Base-by-base conservation (phyloP, 1,140 invertebrate genomes). In the Gryon sp. region DNA sequence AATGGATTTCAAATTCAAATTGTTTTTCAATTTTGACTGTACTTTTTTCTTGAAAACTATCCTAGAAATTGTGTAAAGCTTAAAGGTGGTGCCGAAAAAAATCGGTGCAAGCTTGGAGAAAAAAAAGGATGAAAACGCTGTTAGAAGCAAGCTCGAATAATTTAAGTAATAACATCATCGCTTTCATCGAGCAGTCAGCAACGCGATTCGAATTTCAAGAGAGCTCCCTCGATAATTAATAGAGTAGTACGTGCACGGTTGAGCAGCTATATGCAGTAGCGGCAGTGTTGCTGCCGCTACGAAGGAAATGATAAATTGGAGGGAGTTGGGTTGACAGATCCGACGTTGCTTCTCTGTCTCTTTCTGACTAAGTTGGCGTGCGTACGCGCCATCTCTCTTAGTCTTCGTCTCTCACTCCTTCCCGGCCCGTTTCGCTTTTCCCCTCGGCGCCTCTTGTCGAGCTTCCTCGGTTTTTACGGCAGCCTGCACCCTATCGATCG, bases 401-500 rank as follows among this genome's bases (percentile, higher is more conserved):
- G 26, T 36, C 28, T 28, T 30, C 11, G 16, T 12, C 22, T 50
- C 60, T 28, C 18, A 16, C 40, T 38, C 63, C 60, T 59, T 72
- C 72, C n/a, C n/a, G n/a, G 65, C 57, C 52, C 60, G 30, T 28
- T 43, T 65, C 62, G 50, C 41, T 66, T 65, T n/a, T 53, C 73
- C 75, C 68, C 63, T 53, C 53, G 57, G 70, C 75, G 72, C 78
- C 65, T 79, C 80, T 76, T 80, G 75, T 82, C 72, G 66, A 68
- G 48, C 78, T 73, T 66, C 38, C 60, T 52, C 73, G 57, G 66
- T 76, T 84, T 84, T 83, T 79, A 76, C 80, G 78, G 70, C 80
- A 79, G 78, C 73, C 79, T 76, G 79, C 81, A 82, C 80, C 80
- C 82, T 86, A 87, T 87, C 83, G 86, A 86, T 86, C 85, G 85